Conservation (phyloP, 2,797 vertebrate species). For the Ispidina lecontei region DNA sequence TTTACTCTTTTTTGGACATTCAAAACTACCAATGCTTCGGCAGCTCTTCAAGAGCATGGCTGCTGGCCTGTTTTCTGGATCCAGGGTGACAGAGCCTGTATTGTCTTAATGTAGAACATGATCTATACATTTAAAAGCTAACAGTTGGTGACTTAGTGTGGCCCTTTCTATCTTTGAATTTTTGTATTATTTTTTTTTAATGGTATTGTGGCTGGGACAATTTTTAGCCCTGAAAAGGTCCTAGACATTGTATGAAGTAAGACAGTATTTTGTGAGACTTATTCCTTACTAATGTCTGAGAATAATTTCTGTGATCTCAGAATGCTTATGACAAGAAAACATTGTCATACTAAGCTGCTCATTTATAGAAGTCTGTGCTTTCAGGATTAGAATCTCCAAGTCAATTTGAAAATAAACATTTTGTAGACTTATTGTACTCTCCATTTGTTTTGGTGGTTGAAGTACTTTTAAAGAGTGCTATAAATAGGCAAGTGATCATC, state of each 20-base stretch:
- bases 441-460: background rate
- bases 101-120: background rate
- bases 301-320: background rate
- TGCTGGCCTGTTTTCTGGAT: background rate
- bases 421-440: background rate
- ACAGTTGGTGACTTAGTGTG: background rate
- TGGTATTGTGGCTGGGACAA: background rate
- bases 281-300: background rate
- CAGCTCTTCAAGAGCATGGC: background rate
- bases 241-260: background rate
- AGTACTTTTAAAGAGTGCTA: background rate
- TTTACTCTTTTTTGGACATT: background rate
- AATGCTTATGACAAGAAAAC: background rate
- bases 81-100: background rate
- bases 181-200: background rate
- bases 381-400: background rate
- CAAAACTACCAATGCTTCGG: background rate
- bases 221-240: background rate
- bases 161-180: background rate
- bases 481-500: constrained; percentile 17
- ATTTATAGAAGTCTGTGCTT: background rate
- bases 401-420: background rate
- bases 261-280: background rate
- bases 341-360: background rate
- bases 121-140: background rate